Conservation (phyloP, 2,113 vertebrate species). For the Oriolus oriolus region DNA sequence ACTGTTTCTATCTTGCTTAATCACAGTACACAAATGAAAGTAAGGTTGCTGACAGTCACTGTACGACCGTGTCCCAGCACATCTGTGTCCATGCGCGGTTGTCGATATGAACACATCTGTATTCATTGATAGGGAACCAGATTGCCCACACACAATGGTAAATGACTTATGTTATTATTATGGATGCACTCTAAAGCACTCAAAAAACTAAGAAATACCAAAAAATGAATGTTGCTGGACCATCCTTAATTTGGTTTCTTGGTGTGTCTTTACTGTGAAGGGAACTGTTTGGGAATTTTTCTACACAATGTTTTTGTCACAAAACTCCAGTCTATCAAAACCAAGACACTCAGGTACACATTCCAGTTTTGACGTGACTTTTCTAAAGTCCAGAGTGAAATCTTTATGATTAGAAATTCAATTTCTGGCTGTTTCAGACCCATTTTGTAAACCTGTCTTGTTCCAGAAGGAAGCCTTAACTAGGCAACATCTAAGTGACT, state of each 20-base stretch:
- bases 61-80: neutral
- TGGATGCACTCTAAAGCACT: neutral
- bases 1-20: neutral
- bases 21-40: neutral
- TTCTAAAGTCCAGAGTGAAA: neutral
- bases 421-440: neutral
- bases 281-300: neutral
- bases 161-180: neutral
- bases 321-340: neutral
- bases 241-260: neutral
- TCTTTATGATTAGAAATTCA: neutral
- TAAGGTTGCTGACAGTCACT: neutral
- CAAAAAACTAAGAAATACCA: neutral
- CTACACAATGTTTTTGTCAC: neutral
- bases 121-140: neutral
- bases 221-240: neutral
- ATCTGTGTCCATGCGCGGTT: accelerated
- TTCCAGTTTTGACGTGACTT: neutral
- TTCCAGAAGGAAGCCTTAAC: neutral
- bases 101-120: accelerated
- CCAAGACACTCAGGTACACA: neutral
- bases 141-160: neutral
- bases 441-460: neutral
- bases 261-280: neutral
- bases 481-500: neutral